Base-by-base conservation (phyloP, 2,113 vertebrate species). In the Oenanthe melanoleuca region DNA sequence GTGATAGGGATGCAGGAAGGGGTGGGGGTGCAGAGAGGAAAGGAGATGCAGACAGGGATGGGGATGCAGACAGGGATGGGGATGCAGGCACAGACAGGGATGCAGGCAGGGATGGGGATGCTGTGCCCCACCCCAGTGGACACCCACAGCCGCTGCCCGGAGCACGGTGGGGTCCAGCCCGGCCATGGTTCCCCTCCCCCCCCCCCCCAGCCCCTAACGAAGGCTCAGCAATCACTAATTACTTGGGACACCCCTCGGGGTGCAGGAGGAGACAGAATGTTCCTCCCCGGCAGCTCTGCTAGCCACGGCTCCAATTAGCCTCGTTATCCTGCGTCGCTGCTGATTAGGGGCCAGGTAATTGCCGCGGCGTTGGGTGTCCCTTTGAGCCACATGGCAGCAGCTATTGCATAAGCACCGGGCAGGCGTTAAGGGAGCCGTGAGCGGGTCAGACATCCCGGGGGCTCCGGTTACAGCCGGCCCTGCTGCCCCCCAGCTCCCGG, bases 271-370 rank as follows among this genome's bases (percentile, higher is more conserved):
- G 66, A 25, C 59, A 7, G 7, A 81, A 37, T 3, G 31, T 57
- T 45, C 74, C 63, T 82, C 93, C 80, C 45, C 8, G 3, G 64
- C 72, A 86, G 94, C 89, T 80, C 86, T 57, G 70, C 72, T 55
- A 34, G 71, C 52, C 89, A 12, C 14, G 12, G 64, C n/a, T 88
- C 91, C 89, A 96, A 95, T 95, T 91, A 96, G 89, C 91, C 72
- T 89, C 18, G n/a, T 84, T 87, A 82, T 67, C 75, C 94, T 12
- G 82, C 29, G 10, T 78, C 4, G n/a, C 67, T 16, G 19, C 69
- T 77, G 91, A 77, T 83, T 60, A 86, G 91, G 88, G 93, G 71
- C 83, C 10, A 29, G 50, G 91, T 93, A 92, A 92, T 93, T 85
- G 88, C 88, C 10, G 80, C 12, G 53, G 88, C 29, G 23, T 17